Evolutionary conservation across 2,888 invertebrate genomes (phyloP).

Genomic region (Koerneria pararmatus): DNA sequence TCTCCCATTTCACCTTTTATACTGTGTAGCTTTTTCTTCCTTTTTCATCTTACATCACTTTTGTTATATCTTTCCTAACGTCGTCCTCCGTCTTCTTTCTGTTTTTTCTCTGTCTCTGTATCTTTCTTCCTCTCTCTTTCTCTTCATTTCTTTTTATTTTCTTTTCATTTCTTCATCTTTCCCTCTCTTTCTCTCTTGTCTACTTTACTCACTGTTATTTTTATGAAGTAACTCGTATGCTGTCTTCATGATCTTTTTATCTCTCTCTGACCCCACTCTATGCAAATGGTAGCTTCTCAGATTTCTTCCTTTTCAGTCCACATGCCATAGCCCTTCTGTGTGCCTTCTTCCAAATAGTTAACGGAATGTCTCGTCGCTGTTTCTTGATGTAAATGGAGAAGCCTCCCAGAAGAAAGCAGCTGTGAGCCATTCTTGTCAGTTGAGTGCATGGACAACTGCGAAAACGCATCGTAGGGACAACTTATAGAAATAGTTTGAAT

Average conservation of each 20-base stretch:
- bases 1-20: no score
- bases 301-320: background rate
- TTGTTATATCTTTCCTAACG: background rate
- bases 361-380: background rate
- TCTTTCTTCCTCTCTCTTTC: background rate
- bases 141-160: background rate
- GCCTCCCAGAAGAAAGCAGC: background rate
- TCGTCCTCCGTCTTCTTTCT: background rate
- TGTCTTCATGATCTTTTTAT: background rate
- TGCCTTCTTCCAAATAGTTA: background rate
- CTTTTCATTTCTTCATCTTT: background rate
- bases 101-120: background rate
- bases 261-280: background rate
- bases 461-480: no score
- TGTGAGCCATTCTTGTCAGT: no score
- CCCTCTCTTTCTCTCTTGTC: background rate
- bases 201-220: background rate
- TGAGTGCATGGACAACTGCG: no score
- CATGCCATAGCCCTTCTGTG: background rate
- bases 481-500: no score
- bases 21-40: background rate
- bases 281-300: background rate
- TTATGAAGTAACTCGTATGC: background rate
- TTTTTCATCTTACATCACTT: constrained; percentile 2
- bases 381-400: background rate